phyloP scores from a whole-genome alignment of 2,888 invertebrate genomes.

The Mantis religiosa region DNA sequence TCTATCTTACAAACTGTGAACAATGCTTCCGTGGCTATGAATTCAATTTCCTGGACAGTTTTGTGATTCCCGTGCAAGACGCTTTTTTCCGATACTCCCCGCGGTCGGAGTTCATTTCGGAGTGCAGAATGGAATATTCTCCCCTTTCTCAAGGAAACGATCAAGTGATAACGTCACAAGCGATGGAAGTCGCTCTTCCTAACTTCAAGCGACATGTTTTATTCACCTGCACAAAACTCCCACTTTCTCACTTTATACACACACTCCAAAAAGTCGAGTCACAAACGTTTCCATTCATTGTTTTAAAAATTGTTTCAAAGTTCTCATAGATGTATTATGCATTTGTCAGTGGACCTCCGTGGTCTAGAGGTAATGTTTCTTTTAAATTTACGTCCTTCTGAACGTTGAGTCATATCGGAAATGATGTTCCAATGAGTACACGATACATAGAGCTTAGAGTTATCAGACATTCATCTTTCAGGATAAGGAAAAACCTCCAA shows the following conservation, averaged over 20 bases:
- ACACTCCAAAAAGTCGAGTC: too few relatives aligned
- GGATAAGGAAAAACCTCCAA: too few relatives aligned
- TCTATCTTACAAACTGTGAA: background rate
- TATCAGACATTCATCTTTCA: too few relatives aligned
- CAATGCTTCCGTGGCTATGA: background rate
- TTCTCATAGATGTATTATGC: background rate
- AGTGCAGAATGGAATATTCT: background rate
- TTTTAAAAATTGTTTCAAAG: background rate
- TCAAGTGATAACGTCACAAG: background rate
- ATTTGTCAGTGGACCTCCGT: too few relatives aligned
- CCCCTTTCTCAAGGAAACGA: background rate
- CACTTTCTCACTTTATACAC: background rate
- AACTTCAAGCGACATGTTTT: background rate
- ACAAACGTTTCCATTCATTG: too few relatives aligned
- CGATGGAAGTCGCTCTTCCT: background rate
- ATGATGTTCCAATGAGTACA: too few relatives aligned
- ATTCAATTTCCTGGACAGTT: background rate
- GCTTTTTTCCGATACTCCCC: background rate
- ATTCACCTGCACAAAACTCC: background rate
- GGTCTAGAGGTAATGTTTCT: too few relatives aligned
- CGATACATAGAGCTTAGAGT: too few relatives aligned
- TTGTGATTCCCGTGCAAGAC: background rate
- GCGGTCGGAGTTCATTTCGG: background rate
- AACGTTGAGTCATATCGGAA: too few relatives aligned
- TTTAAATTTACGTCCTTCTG: too few relatives aligned